A percentile compares a stretch with the other conserved stretches of the same genome.
Evolutionary conservation across 1,140 invertebrate genomes (phyloP).

Genomic region (Zophobas atratus): DNA sequence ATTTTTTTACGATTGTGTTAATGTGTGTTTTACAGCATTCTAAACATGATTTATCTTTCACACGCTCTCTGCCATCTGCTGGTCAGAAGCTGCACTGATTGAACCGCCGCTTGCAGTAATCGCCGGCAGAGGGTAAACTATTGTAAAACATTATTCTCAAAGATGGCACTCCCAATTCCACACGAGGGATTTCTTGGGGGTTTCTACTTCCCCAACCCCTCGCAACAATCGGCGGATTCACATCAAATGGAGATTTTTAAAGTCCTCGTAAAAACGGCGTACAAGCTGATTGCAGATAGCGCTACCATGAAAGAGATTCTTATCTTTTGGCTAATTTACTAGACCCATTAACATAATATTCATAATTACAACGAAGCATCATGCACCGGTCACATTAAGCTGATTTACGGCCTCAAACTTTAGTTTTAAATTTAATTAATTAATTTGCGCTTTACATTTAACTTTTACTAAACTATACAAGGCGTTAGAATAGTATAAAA

Average conservation of each 20-base stretch:
- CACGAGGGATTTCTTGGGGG: too few relatives aligned
- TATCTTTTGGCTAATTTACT: background rate
- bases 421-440: slow-evolving; percentile 4
- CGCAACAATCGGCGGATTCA: too few relatives aligned
- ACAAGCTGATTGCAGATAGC: background rate
- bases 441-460: background rate
- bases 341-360: slow-evolving; percentile 10
- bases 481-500: too few relatives aligned
- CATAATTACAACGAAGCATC: slow-evolving; percentile 12
- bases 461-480: too few relatives aligned
- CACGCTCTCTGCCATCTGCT: slow-evolving; percentile 49
- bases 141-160: slow-evolving; percentile 24
- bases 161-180: slow-evolving; percentile 35
- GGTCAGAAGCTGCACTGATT: slow-evolving; percentile 49
- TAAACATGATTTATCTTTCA: slow-evolving; percentile 42
- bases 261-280: background rate
- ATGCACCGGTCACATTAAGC: slow-evolving; percentile 2
- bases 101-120: slow-evolving; percentile 24
- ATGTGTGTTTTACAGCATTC: slow-evolving; percentile 36
- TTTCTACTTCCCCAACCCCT: too few relatives aligned
- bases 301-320: background rate
- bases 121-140: slow-evolving; percentile 17
- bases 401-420: background rate
- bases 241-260: slow-evolving; percentile 1
- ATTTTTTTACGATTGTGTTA: background rate